These are phyloP conservation scores for Conus ventricosus DNA, from an alignment of 1,140 invertebrate genomes.

Conservation along the genomic window DNA sequence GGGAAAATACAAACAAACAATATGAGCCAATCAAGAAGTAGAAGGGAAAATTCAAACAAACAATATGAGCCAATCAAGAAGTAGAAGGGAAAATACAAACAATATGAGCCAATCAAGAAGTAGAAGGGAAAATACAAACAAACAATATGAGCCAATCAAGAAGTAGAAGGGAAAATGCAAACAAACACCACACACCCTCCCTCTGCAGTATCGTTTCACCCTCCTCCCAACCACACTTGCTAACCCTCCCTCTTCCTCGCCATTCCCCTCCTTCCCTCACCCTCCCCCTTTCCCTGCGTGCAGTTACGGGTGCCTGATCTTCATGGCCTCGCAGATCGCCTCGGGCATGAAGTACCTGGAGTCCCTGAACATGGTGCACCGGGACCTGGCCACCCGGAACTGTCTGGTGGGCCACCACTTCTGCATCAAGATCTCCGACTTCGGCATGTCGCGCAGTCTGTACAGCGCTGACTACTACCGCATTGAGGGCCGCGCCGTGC, in stretches of 20 bases:
- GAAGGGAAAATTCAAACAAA: no score
- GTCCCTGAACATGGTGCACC: constrained; percentile 86
- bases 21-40: no score
- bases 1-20: no score
- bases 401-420: constrained; percentile 89
- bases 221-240: no score
- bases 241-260: not conserved
- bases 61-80: no score
- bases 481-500: constrained; percentile 85
- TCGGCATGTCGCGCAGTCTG: constrained; percentile 91
- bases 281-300: constrained; percentile 42
- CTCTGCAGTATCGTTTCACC: no score
- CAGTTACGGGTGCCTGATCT: constrained; percentile 87
- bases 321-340: constrained; percentile 89
- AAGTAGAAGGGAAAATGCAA: no score
- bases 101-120: no score
- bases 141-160: no score
- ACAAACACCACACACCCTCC: no score
- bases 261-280: not conserved
- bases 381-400: constrained; percentile 87
- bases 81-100: no score
- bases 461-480: constrained; percentile 89
- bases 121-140: no score
- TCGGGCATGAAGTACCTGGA: constrained; percentile 93
- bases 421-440: constrained; percentile 92